A percentile compares a stretch with the other conserved stretches of the same genome.
Evolutionary conservation across 1,140 invertebrate genomes (phyloP).

Genomic region (Phymorhynchus buccinoides): DNA sequence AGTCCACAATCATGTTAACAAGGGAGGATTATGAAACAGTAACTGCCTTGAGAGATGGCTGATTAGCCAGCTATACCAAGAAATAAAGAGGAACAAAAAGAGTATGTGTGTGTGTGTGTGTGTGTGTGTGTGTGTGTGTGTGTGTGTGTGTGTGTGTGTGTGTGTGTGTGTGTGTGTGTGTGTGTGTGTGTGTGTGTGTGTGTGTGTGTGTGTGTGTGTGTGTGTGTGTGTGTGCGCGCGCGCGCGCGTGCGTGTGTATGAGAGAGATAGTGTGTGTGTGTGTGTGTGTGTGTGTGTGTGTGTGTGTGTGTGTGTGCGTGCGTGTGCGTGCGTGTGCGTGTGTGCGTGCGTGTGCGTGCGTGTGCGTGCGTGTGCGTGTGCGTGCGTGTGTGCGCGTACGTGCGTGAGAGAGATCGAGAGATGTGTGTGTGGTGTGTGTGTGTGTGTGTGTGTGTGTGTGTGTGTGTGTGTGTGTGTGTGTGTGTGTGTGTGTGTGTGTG

Average conservation of each 20-base stretch:
- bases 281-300: not conserved
- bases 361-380: not conserved
- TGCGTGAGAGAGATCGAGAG: no score
- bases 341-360: not conserved
- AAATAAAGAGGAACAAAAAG: no score
- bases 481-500: not conserved
- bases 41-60: no score
- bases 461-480: not conserved
- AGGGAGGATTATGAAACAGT: no score
- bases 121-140: not conserved
- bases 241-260: not conserved
- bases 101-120: not conserved
- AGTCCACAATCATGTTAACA: no score
- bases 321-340: not conserved
- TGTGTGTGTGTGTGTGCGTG: not conserved
- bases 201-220: constrained; percentile 8
- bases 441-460: not conserved
- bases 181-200: not conserved
- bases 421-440: no score
- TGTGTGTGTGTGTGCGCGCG: not conserved
- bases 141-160: not conserved
- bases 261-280: not conserved
- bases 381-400: no score
- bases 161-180: constrained; percentile 13
- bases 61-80: no score